Conservation (phyloP, 2,113 vertebrate species). For the Dicrurus megarhynchus region DNA sequence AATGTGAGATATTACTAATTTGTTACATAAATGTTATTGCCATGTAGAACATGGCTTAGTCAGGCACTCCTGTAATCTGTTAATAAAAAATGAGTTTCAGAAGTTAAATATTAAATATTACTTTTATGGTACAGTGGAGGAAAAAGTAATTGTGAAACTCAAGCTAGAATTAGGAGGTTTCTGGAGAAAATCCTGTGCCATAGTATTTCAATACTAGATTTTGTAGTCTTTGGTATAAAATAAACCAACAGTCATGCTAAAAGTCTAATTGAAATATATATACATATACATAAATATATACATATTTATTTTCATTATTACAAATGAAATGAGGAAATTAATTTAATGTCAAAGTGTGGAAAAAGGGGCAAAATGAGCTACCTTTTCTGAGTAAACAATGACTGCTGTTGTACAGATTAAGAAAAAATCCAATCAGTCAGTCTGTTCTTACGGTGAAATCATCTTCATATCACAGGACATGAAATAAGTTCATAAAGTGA, state of each 20-base stretch:
- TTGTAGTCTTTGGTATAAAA: not conserved
- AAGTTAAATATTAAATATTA: not conserved
- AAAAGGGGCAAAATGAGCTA: not conserved
- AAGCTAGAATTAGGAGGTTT: not conserved
- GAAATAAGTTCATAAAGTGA: not conserved
- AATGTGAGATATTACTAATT: not conserved
- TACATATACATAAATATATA: too few species aligned
- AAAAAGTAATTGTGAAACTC: not conserved
- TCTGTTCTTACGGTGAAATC: not conserved
- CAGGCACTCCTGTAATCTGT: not conserved
- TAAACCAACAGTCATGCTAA: not conserved
- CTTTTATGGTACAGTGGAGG: not conserved
- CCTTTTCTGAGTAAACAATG: not conserved
- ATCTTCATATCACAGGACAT: not conserved
- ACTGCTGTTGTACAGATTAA: not conserved
- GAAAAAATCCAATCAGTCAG: not conserved
- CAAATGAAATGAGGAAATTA: not conserved
- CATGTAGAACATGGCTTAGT: not conserved
- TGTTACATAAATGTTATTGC: not conserved
- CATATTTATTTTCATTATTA: not conserved
- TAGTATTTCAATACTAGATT: not conserved
- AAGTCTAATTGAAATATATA: not conserved
- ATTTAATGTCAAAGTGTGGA: not conserved
- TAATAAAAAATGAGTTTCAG: not conserved
- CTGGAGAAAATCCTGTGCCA: not conserved